Evolutionary conservation across 2,888 invertebrate species (phyloP), one percentile per base, ranked within the genome.

Genomic region (Timema cristinae): DNA sequence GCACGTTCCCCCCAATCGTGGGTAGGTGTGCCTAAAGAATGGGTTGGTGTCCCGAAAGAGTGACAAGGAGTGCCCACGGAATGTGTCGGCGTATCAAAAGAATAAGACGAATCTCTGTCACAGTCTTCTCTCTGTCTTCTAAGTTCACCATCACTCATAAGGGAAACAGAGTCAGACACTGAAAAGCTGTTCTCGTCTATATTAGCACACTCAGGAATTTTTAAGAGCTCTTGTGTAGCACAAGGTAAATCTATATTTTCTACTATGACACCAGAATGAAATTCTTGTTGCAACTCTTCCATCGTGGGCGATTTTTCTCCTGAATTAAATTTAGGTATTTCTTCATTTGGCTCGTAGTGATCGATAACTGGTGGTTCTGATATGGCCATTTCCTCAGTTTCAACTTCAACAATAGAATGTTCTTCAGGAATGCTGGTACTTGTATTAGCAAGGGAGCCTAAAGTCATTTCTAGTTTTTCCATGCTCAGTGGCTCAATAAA

Each of bases 141-240:
- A n/a, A 67, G 71, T 11, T 71, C 71, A 8, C 71, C 67, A 59
- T 71, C 71, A 67, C 71, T 71, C 32, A 50, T 67, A 54, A 71
- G 32, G 8, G 71, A 71, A 7, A 71, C 50, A 49, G 67, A 50
- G 51, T 71, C 71, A 5, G 71, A 71, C 6, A 71, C 51, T 50
- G 71, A 71, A 16, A 71, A 61, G 67, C 71, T 71, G 61, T 71
- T 71, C 48, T 71, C 71, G 51, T 71, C 71, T 47, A 61, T 11
- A 7, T 32, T 32, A 32, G 32, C 32, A 32, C 32, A 32, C 32
- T 32, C 32, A 32, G 32, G 32, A 4, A 32, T 32, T 4, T 32
- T 32, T 32, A 32, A 32, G 32, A 32, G 32, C 1, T 32, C 32
- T 32, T 32, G 32, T 32, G 32, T 32, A 4, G 32, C 32, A 32